Percentiles rank a stretch among this genome's conserved stretches.
These are phyloP conservation scores for Orius insidiosus DNA, from an alignment of 1,140 invertebrate species.

Conservation along the genomic window DNA sequence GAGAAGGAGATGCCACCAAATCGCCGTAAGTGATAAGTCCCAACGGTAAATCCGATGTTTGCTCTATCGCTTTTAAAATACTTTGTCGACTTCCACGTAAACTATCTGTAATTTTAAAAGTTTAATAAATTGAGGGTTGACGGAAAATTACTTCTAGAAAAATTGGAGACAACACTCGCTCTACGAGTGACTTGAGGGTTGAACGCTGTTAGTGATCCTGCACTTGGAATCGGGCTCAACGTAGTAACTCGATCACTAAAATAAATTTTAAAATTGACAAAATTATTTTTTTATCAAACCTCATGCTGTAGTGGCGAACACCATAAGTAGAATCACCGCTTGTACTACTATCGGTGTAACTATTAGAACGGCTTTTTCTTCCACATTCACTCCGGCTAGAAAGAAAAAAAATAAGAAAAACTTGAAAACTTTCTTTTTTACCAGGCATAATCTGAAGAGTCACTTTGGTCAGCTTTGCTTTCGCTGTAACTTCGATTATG, in stretches of 20 bases:
- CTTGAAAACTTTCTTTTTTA: background rate
- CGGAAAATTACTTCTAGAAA: conserved; percentile 15
- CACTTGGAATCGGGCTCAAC: conserved; percentile 58
- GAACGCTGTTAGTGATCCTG: conserved; percentile 27
- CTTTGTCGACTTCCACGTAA: conserved; percentile 10
- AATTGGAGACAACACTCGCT: conserved; percentile 20
- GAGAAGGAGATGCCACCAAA: background rate
- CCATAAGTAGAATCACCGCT: conserved; percentile 45
- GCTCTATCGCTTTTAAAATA: conserved; percentile 8
- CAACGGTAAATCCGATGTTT: conserved; percentile 1
- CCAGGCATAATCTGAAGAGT: conserved; percentile 13
- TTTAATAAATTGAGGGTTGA: background rate
- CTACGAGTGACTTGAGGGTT: conserved; percentile 29
- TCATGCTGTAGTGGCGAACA: conserved; percentile 13
- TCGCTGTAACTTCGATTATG: conserved; percentile 23
- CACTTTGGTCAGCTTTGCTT: conserved; percentile 21
- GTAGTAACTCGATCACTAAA: conserved; percentile 14
- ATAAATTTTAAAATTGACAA: background rate
- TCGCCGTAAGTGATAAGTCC: conserved; percentile 14
- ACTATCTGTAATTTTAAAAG: conserved; percentile 8
- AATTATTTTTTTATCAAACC: conserved; percentile 11
- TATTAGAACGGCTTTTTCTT: conserved; percentile 18
- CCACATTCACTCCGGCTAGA: conserved; percentile 1
- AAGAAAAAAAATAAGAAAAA: background rate
- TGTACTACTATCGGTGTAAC: conserved; percentile 53